Base-by-base conservation (phyloP, 2,113 vertebrate species). In the Ammodytes marinus region DNA sequence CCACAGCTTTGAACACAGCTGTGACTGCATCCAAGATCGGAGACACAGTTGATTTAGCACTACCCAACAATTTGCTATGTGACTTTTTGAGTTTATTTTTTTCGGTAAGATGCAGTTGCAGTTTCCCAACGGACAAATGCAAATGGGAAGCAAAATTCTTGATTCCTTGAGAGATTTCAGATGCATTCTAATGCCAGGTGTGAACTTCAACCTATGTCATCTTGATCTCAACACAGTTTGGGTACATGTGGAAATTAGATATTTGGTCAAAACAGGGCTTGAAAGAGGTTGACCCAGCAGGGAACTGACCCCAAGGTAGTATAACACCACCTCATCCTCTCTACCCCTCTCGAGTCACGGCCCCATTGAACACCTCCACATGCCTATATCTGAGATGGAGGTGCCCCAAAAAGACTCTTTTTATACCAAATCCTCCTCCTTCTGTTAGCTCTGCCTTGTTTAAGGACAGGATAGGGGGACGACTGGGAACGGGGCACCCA, bases 391-490 rank as follows among this genome's bases (percentile, higher is more conserved):
- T 74, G 78, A 87, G 64, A 76, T 68, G 63, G 80, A 86, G 88
- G 86, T 88, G 85, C 70, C 79, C 72, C 72, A 45, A 86, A 83
- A 83, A 76, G 84, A 89, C 86, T 7, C 77, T 90, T 92, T 92
- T 88, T 92, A 80, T 88, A 89, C 82, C 81, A 84, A 57, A 78
- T 69, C 55, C 71, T 72, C 68, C 57, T 88, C 82, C 78, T 85
- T 86, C 87, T 85, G 74, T 84, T 89, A 75, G 79, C 79, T 91
- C 84, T 87, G 84, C 87, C 81, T 89, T 86, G 79, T 82, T 86
- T 85, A 77, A 58, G 72, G 83, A 90, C 83, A 84, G 90, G 74
- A 82, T 79, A 49, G 47, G 77, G 61, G 83, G 63, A 65, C 70
- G 85, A 66, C 69, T 47, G 75, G 71, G 75, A 86, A 73, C 64